Base-by-base conservation (phyloP, 2,888 invertebrate species). In the Automeris io region DNA sequence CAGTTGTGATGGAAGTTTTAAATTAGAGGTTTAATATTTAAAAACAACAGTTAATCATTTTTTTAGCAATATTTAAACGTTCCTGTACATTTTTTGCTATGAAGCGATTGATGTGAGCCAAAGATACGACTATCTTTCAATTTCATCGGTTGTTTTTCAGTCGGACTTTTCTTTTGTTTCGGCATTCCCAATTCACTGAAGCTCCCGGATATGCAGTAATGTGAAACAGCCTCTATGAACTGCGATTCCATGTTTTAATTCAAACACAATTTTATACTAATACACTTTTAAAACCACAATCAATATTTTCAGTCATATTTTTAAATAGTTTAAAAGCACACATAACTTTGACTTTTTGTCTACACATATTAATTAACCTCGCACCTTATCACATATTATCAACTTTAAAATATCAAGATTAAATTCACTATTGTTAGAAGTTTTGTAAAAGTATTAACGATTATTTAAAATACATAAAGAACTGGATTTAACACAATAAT, bases 41-140 rank as follows among this genome's bases (percentile, higher is more conserved):
- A n/a, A n/a, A n/a, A n/a, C n/a, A n/a, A n/a, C n/a, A n/a, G n/a
- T n/a, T n/a, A n/a, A n/a, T n/a, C n/a, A n/a, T n/a, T n/a, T n/a
- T n/a, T n/a, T n/a, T n/a, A n/a, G n/a, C n/a, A n/a, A n/a, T n/a
- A n/a, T n/a, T n/a, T n/a, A n/a, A n/a, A n/a, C 2, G 9, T 22
- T 36, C 44, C 37, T 35, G 51, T 65, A 68, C 68, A 56, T 67
- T 70, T 74, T 12, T 48, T 46, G 9, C 46, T 29, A 12, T 56
- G 55, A 22, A 63, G 53, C 33, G 70, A 66, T 13, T 69, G 58
- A 21, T 64, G 67, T 0, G 75, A 76, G 44, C 77, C 76, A 37
- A 79, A 76, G 11, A 72, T 49, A 29, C 29, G 29, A 29, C 29
- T 29, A 18, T 63, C 66, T 29, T 64, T 65, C 0, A 76, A 40